phyloP scores from a whole-genome alignment of 2,888 invertebrate species.

The Parelbella ahira region DNA sequence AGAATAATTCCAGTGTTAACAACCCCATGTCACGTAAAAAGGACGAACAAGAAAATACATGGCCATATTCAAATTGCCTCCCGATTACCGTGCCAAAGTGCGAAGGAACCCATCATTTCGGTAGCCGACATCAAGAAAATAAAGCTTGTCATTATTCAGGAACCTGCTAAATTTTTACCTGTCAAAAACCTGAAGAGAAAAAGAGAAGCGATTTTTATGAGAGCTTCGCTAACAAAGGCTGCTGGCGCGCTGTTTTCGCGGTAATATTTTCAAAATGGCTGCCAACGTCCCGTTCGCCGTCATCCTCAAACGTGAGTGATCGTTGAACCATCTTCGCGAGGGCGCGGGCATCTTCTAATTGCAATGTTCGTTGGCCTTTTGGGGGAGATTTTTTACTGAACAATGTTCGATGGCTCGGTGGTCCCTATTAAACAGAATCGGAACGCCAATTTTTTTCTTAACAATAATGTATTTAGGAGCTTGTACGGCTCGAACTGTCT shows the following conservation, averaged over 20 bases:
- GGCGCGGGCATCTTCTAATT: slow-evolving; percentile 48
- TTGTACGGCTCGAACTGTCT: not conserved
- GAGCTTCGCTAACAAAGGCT: slow-evolving; percentile 30
- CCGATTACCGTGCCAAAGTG: slow-evolving; percentile 51
- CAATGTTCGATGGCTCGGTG: slow-evolving; percentile 37
- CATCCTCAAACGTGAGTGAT: slow-evolving; percentile 45
- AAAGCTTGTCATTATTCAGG: slow-evolving; percentile 45
- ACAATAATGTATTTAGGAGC: not conserved
- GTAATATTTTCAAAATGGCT: slow-evolving; percentile 47
- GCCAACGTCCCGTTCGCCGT: slow-evolving; percentile 43
- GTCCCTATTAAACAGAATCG: slow-evolving; percentile 49
- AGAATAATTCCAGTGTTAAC: slow-evolving; percentile 43
- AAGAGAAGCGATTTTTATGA: slow-evolving; percentile 34
- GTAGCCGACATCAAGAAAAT: slow-evolving; percentile 52
- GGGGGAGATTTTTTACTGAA: slow-evolving; percentile 37
- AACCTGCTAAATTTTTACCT: slow-evolving; percentile 45
- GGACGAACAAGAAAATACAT: slow-evolving; percentile 36
- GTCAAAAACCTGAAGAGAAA: slow-evolving; percentile 34
- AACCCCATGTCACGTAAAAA: slow-evolving; percentile 46
- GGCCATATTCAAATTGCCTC: slow-evolving; percentile 55
- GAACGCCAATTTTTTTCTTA: slow-evolving; percentile 6
- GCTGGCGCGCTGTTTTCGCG: slow-evolving; percentile 35
- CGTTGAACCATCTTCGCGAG: slow-evolving; percentile 35
- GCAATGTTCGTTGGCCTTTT: slow-evolving; percentile 48
- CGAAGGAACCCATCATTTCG: slow-evolving; percentile 57